Conservation (phyloP, 2,113 vertebrate species). For the Bothrops jararaca region DNA sequence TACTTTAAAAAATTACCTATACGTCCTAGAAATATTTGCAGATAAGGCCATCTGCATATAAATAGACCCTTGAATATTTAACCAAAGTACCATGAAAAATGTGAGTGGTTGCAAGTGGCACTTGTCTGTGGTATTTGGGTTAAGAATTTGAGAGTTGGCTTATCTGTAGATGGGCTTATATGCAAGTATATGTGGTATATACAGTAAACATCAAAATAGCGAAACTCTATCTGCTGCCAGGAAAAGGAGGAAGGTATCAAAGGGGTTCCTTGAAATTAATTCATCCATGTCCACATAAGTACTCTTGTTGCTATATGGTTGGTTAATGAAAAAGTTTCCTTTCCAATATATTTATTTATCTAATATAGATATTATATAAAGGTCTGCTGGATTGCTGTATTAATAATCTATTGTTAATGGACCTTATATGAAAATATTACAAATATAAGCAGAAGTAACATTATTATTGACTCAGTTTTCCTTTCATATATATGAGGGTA, state of each 20-base stretch:
- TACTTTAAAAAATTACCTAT: background rate
- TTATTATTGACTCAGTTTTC: background rate
- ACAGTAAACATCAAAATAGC: background rate
- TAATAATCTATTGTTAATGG: background rate
- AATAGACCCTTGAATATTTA: background rate
- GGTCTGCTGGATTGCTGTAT: background rate
- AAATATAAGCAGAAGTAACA: constrained; percentile 2
- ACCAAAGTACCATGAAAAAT: background rate
- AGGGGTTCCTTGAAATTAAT: background rate
- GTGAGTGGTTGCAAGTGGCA: background rate
- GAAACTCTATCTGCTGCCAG: background rate
- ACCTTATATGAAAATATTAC: background rate
- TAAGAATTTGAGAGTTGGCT: background rate
- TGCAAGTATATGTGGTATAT: background rate
- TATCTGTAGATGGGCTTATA: background rate
- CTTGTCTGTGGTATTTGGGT: background rate
- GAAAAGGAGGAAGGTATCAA: background rate
- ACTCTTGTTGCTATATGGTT: background rate
- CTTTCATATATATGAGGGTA: background rate
- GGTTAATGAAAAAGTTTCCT: background rate
- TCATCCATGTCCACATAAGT: background rate
- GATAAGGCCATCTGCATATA: background rate
- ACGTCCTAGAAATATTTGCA: background rate
- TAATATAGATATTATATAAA: background rate
- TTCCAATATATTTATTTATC: background rate